Conservation (phyloP, 2,888 invertebrate species). For the Drosophila antonietae region DNA sequence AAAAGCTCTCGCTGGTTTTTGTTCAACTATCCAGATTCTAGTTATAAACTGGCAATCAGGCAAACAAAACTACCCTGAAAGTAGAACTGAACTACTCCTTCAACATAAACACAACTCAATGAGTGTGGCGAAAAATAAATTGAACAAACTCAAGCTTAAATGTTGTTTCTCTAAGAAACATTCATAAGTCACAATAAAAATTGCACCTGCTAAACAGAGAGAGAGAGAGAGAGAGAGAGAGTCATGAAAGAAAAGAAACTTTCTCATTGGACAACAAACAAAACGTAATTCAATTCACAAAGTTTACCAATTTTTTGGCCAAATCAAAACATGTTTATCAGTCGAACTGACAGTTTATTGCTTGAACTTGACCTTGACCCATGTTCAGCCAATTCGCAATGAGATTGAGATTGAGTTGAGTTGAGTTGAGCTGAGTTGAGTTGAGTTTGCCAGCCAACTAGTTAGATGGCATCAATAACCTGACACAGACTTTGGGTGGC, state of each 20-base stretch:
- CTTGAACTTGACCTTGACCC: slow-evolving; percentile 5
- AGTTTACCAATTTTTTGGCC: not conserved
- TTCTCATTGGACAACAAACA: not conserved
- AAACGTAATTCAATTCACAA: slow-evolving; percentile 2
- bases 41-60: too few relatives aligned
- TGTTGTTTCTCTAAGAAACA: not conserved
- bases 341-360: not conserved
- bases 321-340: slow-evolving; percentile 1
- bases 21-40: too few relatives aligned
- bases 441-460: not conserved
- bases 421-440: too few relatives aligned
- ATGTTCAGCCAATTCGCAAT: not conserved
- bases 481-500: slow-evolving; percentile 12
- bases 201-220: not conserved
- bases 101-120: not conserved
- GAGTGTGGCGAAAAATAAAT: not conserved
- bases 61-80: not conserved
- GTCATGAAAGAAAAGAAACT: too few relatives aligned
- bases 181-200: not conserved
- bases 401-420: not conserved
- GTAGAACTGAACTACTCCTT: not conserved
- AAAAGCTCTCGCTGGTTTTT: too few relatives aligned
- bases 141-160: not conserved
- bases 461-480: slow-evolving; percentile 10
- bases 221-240: too few relatives aligned